phyloP scores from a whole-genome alignment of 2,888 invertebrate species.

The Liodrosophila aerea region DNA sequence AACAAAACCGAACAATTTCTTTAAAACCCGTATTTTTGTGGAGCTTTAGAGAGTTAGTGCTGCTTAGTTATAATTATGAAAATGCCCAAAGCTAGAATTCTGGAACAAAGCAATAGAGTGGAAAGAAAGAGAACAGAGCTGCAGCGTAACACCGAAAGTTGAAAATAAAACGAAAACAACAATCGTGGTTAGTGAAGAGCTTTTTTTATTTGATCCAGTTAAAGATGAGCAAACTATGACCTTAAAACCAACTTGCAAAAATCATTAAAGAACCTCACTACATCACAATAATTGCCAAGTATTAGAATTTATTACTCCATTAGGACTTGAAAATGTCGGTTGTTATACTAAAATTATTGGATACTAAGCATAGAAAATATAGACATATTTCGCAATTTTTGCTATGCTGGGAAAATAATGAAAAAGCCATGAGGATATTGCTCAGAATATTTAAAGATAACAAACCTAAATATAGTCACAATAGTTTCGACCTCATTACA shows the following conservation, averaged over 20 bases:
- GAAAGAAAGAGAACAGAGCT: not conserved
- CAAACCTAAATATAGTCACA: slow-evolving; percentile 1
- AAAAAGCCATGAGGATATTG: too few relatives aligned
- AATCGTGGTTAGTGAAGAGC: too few relatives aligned
- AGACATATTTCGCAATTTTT: too few relatives aligned
- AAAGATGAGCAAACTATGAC: not conserved
- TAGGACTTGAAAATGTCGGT: too few relatives aligned
- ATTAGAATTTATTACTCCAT: too few relatives aligned
- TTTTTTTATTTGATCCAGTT: not conserved
- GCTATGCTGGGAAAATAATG: too few relatives aligned
- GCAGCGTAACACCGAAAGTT: not conserved
- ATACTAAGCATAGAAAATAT: too few relatives aligned
- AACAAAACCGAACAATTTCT: not conserved
- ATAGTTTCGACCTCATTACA: slow-evolving; percentile 40
- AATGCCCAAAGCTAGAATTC: not conserved
- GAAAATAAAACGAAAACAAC: too few relatives aligned
- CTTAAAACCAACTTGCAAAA: too few relatives aligned
- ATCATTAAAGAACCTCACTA: too few relatives aligned
- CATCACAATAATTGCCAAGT: too few relatives aligned
- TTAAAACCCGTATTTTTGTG: not conserved
- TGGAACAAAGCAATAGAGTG: slow-evolving; percentile 1
- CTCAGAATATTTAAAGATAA: not conserved
- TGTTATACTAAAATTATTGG: too few relatives aligned
- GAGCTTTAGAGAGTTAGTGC: slow-evolving; percentile 6
- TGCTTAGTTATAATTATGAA: not conserved